Conservation (phyloP, 1,140 invertebrate species). For the Sycobia sp. region DNA sequence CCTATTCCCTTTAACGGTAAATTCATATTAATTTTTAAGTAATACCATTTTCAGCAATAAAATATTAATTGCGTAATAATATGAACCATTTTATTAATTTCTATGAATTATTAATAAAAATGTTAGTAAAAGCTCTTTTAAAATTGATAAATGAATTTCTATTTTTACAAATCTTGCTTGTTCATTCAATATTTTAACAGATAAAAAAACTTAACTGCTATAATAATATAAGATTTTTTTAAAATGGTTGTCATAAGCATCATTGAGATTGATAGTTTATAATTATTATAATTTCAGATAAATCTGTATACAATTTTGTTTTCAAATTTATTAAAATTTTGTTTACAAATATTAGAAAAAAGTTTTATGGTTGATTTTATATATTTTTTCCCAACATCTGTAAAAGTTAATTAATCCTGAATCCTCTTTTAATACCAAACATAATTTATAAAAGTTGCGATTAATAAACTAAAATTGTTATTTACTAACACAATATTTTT, state of each 20-base stretch:
- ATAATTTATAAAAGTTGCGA: too few relatives aligned
- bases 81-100: constrained; percentile 22
- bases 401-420: too few relatives aligned
- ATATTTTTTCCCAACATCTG: not conserved
- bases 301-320: not conserved
- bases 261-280: too few relatives aligned
- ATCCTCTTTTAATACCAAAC: too few relatives aligned
- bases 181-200: not conserved
- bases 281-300: too few relatives aligned
- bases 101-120: constrained; percentile 23
- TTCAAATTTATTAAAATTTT: constrained; percentile 1
- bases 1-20: constrained; percentile 17
- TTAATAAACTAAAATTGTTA: too few relatives aligned
- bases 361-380: constrained; percentile 2
- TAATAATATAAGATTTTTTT: not conserved
- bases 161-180: constrained; percentile 12
- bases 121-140: constrained; percentile 20
- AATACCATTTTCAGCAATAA: constrained; percentile 23
- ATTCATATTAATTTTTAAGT: constrained; percentile 22
- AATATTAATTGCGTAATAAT: constrained; percentile 29
- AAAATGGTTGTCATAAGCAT: too few relatives aligned
- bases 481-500: too few relatives aligned
- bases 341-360: constrained; percentile 12
- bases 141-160: constrained; percentile 15
- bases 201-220: constrained; percentile 7